Evolutionary conservation across 2,888 invertebrate species (phyloP).

Genomic region (Lutraria lutraria): DNA sequence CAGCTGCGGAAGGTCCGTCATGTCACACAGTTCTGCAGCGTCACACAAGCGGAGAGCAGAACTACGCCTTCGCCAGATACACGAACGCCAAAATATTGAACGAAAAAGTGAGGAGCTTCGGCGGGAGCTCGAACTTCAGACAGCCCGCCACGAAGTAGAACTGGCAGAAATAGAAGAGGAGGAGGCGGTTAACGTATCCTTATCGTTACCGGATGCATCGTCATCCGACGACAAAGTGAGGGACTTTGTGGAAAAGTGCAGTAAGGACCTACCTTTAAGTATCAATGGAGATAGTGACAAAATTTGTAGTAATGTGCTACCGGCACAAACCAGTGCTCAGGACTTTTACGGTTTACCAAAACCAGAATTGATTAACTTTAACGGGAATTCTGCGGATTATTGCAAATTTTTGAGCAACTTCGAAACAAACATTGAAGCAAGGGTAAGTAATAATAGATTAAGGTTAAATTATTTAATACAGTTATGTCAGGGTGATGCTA

Average conservation of each 20-base stretch:
- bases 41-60: conserved; percentile 11
- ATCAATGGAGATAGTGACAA: too few relatives aligned
- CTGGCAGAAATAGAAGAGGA: conserved; percentile 24
- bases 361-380: conserved; percentile 47
- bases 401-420: conserved; percentile 37
- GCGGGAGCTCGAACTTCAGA: conserved; percentile 31
- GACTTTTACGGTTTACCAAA: conserved; percentile 45
- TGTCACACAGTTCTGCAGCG: conserved; percentile 13
- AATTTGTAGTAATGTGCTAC: not conserved
- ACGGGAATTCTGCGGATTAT: conserved; percentile 45
- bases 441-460: conserved; percentile 26
- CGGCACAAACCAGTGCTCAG: conserved; percentile 10
- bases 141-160: conserved; percentile 29
- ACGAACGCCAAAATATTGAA: conserved; percentile 13
- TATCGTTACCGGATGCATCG: not conserved
- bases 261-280: too few relatives aligned
- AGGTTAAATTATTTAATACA: conserved; percentile 38
- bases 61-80: conserved; percentile 29
- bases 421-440: conserved; percentile 36
- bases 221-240: not conserved
- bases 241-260: too few relatives aligned
- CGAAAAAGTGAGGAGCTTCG: conserved; percentile 26
- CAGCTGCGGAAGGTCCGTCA: conserved; percentile 4
- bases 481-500: conserved; percentile 36
- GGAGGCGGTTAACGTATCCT: not conserved